Evolutionary conservation across 2,113 vertebrate species (phyloP), one percentile per base, ranked within the genome.

Genomic region (Hippoglossus stenolepis): DNA sequence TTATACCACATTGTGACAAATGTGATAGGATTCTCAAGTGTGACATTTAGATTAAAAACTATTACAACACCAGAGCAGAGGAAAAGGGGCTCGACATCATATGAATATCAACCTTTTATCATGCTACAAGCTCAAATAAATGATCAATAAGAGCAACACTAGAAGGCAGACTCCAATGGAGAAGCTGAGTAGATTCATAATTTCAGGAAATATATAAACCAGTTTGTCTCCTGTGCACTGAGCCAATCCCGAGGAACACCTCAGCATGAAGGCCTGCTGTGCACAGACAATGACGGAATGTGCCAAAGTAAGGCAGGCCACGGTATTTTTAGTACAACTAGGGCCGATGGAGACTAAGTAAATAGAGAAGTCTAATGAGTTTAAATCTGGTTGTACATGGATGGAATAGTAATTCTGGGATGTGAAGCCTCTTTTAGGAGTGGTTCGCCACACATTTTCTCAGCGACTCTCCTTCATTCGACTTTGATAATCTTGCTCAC

Each of bases 241-340:
- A 87, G 84, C 85, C 60, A 45, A 43, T 43, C 77, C 21, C 20
- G 65, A 76, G 80, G 47, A 76, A 80, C 84, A 85, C 81, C 75
- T 90, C 61, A 15, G 73, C 40, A 73, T 40, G 73, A 87, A 77
- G 71, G 83, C 91, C 86, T 81, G 82, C 89, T 90, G 92, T 70
- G 90, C 83, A 43, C 67, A 93, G 88, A 91, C 87, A 90, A 88
- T 93, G 89, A 93, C 79, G 82, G 87, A 90, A 92, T 73, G 85
- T 82, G 82, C 82, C 87, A 91, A 93, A 94, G 93, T 93, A 93
- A 94, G 93, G 93, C 93, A 94, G 93, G 94, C 89, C 93, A 91
- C 3, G 89, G 86, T 94, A 93, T 94, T 95, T 94, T 94, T 94
- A 94, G 93, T 88, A 51, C 89, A 89, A 90, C 88, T 72, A 61